A percentile compares a stretch with the other conserved stretches of the same genome.
These are phyloP conservation scores for Contarinia nasturtii DNA, from an alignment of 1,140 invertebrate genomes.

Conservation along the genomic window DNA sequence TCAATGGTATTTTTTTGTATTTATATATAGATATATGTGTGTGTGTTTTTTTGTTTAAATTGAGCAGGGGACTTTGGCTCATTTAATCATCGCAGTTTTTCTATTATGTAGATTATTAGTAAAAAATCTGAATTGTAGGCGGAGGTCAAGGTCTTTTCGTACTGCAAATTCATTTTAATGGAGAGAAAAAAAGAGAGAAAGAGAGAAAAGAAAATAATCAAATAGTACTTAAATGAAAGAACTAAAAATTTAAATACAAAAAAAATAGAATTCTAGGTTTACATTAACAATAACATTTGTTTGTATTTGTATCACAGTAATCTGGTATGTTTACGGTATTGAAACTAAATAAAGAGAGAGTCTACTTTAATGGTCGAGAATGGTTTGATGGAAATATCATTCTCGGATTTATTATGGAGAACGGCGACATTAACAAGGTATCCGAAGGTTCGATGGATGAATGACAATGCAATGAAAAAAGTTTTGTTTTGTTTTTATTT, in stretches of 20 bases:
- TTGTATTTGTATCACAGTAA: conserved; percentile 7
- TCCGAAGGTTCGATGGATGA: not conserved
- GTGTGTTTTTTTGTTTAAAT: conserved; percentile 24
- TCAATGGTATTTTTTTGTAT: conserved; percentile 9
- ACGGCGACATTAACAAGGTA: conserved; percentile 13
- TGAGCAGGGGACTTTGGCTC: conserved; percentile 25
- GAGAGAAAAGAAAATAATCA: conserved; percentile 5
- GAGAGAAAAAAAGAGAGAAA: conserved; percentile 21
- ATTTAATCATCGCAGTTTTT: conserved; percentile 60
- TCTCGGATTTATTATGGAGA: conserved; percentile 6
- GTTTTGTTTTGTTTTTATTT: too few relatives aligned
- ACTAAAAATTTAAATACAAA: not conserved
- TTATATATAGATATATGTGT: conserved; percentile 18
- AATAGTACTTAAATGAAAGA: conserved; percentile 7
- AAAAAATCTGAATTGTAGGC: conserved; percentile 84
- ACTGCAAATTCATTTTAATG: conserved; percentile 39
- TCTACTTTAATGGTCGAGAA: conserved; percentile 8
- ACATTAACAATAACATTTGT: not conserved
- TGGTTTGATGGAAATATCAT: conserved; percentile 2
- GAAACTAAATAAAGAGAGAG: conserved; percentile 10
- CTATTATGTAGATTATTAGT: conserved; percentile 66
- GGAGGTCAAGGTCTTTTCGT: conserved; percentile 82
- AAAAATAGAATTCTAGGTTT: not conserved
- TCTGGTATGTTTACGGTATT: conserved; percentile 12
- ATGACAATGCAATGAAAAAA: too few relatives aligned